Evolutionary conservation across 2,113 vertebrate genomes (phyloP).

Genomic region (Pterophyllum scalare): DNA sequence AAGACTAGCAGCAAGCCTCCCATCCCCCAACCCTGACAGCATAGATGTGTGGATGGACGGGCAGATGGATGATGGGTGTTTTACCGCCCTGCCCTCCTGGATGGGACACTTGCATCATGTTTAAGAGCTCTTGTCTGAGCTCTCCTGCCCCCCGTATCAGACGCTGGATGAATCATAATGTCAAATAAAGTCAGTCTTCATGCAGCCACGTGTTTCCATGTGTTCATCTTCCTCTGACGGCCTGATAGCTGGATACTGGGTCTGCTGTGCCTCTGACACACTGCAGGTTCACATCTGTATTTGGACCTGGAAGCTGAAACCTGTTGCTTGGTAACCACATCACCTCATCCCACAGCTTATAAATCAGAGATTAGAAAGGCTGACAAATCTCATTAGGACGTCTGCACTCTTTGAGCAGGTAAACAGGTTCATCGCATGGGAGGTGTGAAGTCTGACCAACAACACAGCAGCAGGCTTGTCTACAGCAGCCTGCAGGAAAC

Average conservation of each 20-base stretch:
- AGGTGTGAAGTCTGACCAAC: not conserved
- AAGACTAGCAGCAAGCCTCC: no score
- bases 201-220: not conserved
- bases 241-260: no score
- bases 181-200: not conserved
- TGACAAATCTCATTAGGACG: constrained; percentile 1
- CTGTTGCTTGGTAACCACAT: constrained; percentile 31
- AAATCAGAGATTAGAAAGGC: constrained; percentile 40
- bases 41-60: no score
- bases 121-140: not conserved
- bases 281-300: not conserved
- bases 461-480: no score
- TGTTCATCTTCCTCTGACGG: not conserved
- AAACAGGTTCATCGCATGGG: not conserved
- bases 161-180: no score
- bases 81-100: not conserved
- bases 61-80: not conserved
- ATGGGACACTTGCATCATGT: not conserved
- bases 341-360: not conserved
- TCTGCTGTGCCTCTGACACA: not conserved
- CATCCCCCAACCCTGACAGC: no score
- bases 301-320: not conserved
- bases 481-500: not conserved
- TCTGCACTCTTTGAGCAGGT: not conserved
- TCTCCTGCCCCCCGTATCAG: not conserved